phyloP scores from a whole-genome alignment of 2,797 vertebrate genomes.

The Oryzias sinensis region DNA sequence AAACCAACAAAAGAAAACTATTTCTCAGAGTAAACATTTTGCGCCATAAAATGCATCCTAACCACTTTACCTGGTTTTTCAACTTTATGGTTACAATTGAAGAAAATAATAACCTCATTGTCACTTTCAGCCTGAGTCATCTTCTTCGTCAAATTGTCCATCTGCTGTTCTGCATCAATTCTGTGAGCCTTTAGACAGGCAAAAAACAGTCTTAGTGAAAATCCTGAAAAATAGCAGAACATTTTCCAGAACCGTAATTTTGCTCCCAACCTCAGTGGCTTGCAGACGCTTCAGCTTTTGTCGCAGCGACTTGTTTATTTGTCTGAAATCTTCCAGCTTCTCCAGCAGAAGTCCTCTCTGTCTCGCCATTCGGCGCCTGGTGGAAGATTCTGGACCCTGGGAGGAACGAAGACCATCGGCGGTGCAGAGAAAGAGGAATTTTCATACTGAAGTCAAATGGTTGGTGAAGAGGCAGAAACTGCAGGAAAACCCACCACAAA shows the following conservation, averaged over 20 bases:
- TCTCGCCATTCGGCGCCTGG: constrained; percentile 57
- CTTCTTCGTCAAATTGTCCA: constrained; percentile 69
- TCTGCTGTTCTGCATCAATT: constrained; percentile 47
- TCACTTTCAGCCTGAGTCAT: constrained; percentile 77
- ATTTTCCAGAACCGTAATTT: neutral
- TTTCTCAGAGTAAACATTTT: too few relatives aligned
- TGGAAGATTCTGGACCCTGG: constrained; percentile 61
- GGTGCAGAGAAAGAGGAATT: neutral
- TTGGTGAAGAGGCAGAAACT: neutral
- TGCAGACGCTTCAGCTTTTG: constrained; percentile 73
- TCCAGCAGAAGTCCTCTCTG: constrained; percentile 79
- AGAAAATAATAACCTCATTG: constrained; percentile 67
- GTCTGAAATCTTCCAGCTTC: constrained; percentile 79
- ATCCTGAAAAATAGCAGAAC: neutral
- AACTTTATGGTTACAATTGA: neutral
- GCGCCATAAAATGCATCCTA: too few relatives aligned
- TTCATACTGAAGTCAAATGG: neutral
- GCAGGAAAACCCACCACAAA: constrained; percentile 63
- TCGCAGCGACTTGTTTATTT: constrained; percentile 74
- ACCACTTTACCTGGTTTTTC: too few relatives aligned
- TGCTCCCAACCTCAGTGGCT: constrained; percentile 71
- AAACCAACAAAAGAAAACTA: too few relatives aligned
- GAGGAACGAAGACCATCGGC: neutral
- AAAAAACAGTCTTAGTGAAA: constrained; percentile 7
- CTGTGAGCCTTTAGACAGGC: constrained; percentile 60